A percentile compares a stretch with the other conserved stretches of the same genome.
Conservation (phyloP, 2,888 invertebrate genomes). For the Matsumyia berberina region DNA sequence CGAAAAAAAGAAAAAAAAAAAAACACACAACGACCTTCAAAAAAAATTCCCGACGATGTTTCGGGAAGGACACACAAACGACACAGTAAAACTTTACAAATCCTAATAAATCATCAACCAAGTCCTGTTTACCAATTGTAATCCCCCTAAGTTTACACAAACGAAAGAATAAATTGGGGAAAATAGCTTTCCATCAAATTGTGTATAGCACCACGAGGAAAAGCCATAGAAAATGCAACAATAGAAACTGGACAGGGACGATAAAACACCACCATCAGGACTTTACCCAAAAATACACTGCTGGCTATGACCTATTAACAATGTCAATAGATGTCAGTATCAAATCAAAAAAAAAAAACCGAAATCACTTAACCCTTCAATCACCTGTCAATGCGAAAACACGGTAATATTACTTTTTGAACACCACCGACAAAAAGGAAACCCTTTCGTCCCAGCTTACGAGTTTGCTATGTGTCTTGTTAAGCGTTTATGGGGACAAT, state of each 20-base stretch:
- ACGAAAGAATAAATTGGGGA: neutral
- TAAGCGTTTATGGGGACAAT: conserved; percentile 4
- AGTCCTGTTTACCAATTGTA: conserved; percentile 35
- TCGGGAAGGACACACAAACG: neutral
- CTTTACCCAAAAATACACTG: neutral
- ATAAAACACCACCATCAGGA: neutral
- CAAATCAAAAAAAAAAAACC: conserved; percentile 20
- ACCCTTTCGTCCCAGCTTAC: conserved; percentile 6
- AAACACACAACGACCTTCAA: conserved; percentile 8
- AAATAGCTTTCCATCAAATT: conserved; percentile 11
- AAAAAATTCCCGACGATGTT: conserved; percentile 17
- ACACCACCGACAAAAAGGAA: neutral
- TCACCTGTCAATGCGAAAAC: conserved; percentile 56
- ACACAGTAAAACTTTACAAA: conserved; percentile 11
- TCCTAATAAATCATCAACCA: conserved; percentile 27
- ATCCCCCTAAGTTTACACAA: conserved; percentile 7
- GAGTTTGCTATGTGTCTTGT: conserved; percentile 14
- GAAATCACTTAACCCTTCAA: conserved; percentile 62
- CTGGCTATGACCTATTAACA: conserved; percentile 21
- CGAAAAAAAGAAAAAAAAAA: neutral
- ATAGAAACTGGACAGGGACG: neutral
- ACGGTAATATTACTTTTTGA: conserved; percentile 34
- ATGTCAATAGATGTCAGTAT: conserved; percentile 2
- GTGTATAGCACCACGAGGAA: neutral
- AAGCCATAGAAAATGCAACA: conserved; percentile 11